A percentile compares a stretch with the other conserved stretches of the same genome.
Evolutionary conservation across 2,113 vertebrate genomes (phyloP).

Genomic region (Rhagologus leucostigma): DNA sequence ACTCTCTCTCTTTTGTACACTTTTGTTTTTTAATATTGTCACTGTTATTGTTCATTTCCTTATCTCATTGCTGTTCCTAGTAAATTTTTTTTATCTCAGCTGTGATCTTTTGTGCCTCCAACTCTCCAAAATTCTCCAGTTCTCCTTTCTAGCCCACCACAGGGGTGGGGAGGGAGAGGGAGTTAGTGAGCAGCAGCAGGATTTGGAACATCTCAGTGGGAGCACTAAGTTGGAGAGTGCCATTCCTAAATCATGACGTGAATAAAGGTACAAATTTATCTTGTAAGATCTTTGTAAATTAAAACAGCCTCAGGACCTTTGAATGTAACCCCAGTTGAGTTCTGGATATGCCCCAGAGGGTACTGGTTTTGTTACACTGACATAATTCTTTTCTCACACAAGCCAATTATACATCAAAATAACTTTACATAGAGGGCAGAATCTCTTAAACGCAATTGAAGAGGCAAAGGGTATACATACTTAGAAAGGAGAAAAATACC

Average conservation of each 20-base stretch:
- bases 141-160: neutral
- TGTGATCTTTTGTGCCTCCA: neutral
- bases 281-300: constrained; percentile 85
- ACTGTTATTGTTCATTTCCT: neutral
- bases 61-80: neutral
- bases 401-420: constrained; percentile 47
- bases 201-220: neutral
- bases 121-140: neutral
- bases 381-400: constrained; percentile 31
- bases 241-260: neutral
- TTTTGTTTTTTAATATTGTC: neutral
- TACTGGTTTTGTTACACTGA: constrained; percentile 33
- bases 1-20: neutral
- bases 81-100: neutral
- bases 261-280: constrained; percentile 63
- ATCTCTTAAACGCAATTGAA: constrained; percentile 3
- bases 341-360: constrained; percentile 13
- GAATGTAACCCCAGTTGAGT: constrained; percentile 2
- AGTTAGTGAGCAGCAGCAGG: neutral
- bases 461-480: neutral
- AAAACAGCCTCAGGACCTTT: constrained; percentile 80
- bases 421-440: neutral
- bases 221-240: neutral
- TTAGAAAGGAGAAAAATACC: neutral
- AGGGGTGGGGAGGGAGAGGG: accelerated